Base-by-base conservation (phyloP, 2,113 vertebrate species). In the Malurus alboscapulatus region DNA sequence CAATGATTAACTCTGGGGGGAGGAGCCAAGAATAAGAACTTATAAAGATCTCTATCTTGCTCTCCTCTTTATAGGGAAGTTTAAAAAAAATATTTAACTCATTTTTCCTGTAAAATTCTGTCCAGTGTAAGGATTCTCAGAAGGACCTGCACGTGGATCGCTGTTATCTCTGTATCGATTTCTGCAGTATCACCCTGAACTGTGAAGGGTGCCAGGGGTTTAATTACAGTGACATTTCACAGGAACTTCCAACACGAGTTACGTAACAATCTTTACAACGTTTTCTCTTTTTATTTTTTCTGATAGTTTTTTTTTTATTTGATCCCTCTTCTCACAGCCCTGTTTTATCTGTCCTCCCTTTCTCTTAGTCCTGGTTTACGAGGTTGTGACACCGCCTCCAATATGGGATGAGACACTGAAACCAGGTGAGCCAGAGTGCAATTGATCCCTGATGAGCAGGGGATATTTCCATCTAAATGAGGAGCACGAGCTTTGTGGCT, bases 401-500 rank as follows among this genome's bases (percentile, higher is more conserved):
- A 8, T 24, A 38, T 3, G 7, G 67, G 81, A 68, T 1, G 48
- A 73, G 83, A 6, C n/a, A 12, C 55, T 67, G 71, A 20, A 62
- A 38, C 8, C 88, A 88, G 84, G 85, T 80, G 82, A 71, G 66
- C 57, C 67, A 5, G 55, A 44, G 86, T 38, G 77, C 79, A 79
- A 69, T 30, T 54, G 88, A 95, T 95, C 93, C 84, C 92, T 24
- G 80, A 69, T 14, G 84, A 65, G 74, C 26, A 79, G 47, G 71
- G 77, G 32, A 74, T 53, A 87, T 94, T 96, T 94, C 66, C 96
- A 95, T 94, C 90, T 67, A 55, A 86, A 88, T 61, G 80, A 95
- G 74, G 63, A 65, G 58, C 74, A 67, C 30, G 81, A 94, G 91
- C 19, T 89, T 44, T 63, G 84, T 48, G 66, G 67, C 73, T 90